phyloP scores from a whole-genome alignment of 2,113 vertebrate species.

The Pongo abelii region DNA sequence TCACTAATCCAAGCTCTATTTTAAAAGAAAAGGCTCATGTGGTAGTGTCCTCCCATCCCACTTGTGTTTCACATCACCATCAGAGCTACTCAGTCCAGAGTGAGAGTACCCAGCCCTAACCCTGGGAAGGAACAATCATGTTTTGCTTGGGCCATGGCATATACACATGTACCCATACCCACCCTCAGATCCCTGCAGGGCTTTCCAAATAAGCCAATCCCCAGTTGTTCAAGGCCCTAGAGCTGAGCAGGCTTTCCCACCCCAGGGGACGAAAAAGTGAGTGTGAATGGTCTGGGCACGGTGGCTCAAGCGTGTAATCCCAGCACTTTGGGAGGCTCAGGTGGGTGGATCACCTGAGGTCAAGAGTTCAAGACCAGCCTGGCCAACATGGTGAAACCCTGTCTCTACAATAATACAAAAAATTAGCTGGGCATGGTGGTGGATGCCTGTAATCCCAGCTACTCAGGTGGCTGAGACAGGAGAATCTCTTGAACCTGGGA shows the following conservation, averaged over 20 bases:
- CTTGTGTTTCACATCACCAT: background rate
- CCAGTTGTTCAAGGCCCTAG: background rate
- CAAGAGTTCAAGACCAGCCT: no score
- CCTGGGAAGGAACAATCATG: background rate
- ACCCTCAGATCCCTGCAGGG: background rate
- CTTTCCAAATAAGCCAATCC: background rate
- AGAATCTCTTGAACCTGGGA: no score
- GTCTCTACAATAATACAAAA: no score
- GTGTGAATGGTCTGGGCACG: background rate
- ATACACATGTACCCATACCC: background rate
- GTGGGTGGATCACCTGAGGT: no score
- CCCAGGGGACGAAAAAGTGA: background rate
- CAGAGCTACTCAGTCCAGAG: background rate
- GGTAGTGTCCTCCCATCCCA: background rate
- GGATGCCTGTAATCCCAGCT: no score
- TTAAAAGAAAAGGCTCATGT: background rate
- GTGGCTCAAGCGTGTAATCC: no score
- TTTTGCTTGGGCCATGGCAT: background rate
- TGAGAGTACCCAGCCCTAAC: background rate
- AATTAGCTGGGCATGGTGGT: no score
- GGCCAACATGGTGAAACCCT: no score
- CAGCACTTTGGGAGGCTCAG: no score
- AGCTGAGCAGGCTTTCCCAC: conserved; percentile 1
- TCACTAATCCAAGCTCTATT: conserved; percentile 8
- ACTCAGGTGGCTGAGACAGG: no score